Conservation (phyloP, 2,113 vertebrate species). For the Bombycilla garrulus region DNA sequence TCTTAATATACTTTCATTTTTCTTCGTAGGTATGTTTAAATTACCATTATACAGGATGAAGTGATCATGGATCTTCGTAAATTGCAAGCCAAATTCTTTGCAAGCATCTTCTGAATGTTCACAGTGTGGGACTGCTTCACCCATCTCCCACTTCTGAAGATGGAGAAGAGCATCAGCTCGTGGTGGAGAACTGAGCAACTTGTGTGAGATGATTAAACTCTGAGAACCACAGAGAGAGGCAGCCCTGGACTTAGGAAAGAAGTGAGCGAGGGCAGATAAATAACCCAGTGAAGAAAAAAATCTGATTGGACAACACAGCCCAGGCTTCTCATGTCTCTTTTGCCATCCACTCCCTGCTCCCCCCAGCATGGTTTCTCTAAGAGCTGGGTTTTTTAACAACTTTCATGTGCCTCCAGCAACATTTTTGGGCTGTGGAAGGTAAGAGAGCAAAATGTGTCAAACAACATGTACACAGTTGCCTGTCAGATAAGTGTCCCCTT, state of each 20-base stretch:
- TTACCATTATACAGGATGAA: conserved; percentile 11
- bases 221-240: neutral
- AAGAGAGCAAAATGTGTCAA: neutral
- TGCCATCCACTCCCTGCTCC: too few species aligned
- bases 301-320: neutral
- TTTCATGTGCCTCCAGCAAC: neutral
- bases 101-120: neutral
- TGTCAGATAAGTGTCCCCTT: neutral
- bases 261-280: neutral
- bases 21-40: neutral
- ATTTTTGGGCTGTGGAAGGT: neutral
- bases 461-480: neutral
- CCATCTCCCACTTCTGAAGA: neutral
- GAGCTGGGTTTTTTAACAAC: neutral
- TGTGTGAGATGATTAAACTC: neutral
- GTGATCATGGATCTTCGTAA: neutral
- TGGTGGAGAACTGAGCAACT: neutral
- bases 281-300: neutral
- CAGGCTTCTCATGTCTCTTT: neutral
- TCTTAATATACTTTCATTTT: neutral
- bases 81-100: neutral
- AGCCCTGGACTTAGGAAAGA: neutral
- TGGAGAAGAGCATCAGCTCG: neutral
- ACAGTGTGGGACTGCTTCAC: accelerated
- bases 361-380: neutral